Conservation (phyloP, 1,140 invertebrate species). For the Belonocnema kinseyi region DNA sequence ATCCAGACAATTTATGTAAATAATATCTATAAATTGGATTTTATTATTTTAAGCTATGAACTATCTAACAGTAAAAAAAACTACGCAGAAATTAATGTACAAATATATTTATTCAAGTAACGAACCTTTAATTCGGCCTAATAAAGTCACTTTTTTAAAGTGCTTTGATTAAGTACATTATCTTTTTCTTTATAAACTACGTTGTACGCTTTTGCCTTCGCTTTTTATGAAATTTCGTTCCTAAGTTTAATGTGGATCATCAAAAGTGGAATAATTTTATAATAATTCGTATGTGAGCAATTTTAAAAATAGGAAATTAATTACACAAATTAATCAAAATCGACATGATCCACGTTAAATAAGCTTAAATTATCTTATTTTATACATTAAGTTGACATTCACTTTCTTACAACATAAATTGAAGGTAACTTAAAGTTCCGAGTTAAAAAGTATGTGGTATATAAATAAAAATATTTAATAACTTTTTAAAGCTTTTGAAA, state of each 20-base stretch:
- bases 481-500: neutral
- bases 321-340: no score
- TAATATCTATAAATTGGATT: neutral
- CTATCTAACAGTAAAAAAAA: neutral
- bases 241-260: no score
- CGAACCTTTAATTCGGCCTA: neutral
- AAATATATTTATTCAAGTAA: conserved; percentile 4
- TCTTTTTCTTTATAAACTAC: neutral
- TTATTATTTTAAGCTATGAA: neutral
- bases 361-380: neutral
- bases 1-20: neutral
- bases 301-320: neutral
- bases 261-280: neutral
- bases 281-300: neutral
- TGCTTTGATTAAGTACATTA: conserved; percentile 21
- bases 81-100: conserved; percentile 11
- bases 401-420: neutral
- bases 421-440: neutral
- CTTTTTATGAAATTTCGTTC: neutral
- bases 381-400: conserved; percentile 10
- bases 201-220: neutral
- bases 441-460: neutral
- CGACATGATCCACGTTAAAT: neutral
- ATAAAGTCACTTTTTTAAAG: conserved; percentile 15
- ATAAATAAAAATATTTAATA: neutral